Evolutionary conservation across 2,888 invertebrate species (phyloP).

Genomic region (Eupithecia exiguata): DNA sequence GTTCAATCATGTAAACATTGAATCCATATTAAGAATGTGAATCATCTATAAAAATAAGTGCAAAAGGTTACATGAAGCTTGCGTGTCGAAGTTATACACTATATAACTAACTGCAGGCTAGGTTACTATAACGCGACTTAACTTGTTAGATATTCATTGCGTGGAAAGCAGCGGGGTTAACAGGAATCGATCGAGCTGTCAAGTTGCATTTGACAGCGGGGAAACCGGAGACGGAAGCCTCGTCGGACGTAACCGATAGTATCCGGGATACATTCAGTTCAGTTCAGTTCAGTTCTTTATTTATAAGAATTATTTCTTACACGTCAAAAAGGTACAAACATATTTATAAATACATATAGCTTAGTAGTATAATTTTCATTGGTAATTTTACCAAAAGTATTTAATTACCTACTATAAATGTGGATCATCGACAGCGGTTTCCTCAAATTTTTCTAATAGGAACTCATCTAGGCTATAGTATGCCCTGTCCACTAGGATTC

Average conservation of each 20-base stretch:
- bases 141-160: slow-evolving; percentile 8
- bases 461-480: too few species aligned
- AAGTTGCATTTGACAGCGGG: slow-evolving; percentile 29
- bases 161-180: slow-evolving; percentile 19
- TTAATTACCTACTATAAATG: too few species aligned
- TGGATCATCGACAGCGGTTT: too few species aligned
- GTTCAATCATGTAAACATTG: background rate
- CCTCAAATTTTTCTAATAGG: too few species aligned
- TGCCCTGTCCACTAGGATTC: too few species aligned
- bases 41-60: background rate
- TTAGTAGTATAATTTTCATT: too few species aligned
- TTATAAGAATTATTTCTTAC: too few species aligned
- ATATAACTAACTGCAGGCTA: background rate
- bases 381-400: too few species aligned
- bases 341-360: too few species aligned
- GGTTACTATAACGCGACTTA: background rate
- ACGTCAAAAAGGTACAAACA: too few species aligned
- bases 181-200: slow-evolving; percentile 29
- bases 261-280: slow-evolving; percentile 49
- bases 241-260: slow-evolving; percentile 53
- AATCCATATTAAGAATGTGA: background rate
- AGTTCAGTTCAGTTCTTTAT: too few species aligned
- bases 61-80: background rate
- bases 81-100: slow-evolving; percentile 2
- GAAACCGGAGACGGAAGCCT: slow-evolving; percentile 60